A percentile compares a stretch with the other conserved stretches of the same genome.
Conservation (phyloP, 2,797 vertebrate species). For the Chrysolophus pictus region DNA sequence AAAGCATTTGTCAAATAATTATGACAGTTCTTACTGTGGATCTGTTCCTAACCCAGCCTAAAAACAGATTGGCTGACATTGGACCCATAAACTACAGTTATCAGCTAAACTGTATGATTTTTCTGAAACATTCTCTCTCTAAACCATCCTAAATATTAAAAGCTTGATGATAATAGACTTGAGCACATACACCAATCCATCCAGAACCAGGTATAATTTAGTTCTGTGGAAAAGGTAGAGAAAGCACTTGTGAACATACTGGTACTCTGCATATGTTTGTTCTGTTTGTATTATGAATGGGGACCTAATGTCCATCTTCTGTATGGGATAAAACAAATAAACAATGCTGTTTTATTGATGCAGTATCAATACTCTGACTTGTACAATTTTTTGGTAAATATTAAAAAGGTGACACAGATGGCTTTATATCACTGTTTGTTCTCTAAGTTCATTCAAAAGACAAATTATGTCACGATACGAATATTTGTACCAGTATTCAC, state of each 20-base stretch:
- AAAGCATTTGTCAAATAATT: conserved; percentile 12
- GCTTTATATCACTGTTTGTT: background rate
- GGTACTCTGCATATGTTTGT: background rate
- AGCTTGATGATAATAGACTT: background rate
- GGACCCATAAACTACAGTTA: background rate
- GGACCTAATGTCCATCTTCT: background rate
- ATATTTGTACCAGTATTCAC: background rate
- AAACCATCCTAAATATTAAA: conserved; percentile 5
- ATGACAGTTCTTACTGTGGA: background rate
- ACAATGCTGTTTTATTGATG: background rate
- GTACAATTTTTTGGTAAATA: background rate
- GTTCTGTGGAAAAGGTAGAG: background rate
- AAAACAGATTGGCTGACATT: background rate
- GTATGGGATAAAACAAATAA: background rate
- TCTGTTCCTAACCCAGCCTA: conserved; percentile 5
- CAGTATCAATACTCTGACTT: background rate
- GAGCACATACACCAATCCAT: background rate
- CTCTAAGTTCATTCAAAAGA: background rate
- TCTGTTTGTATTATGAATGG: background rate
- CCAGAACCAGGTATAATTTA: background rate
- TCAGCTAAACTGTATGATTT: background rate
- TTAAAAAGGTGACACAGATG: fast-evolving
- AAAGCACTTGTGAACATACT: background rate
- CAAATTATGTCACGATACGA: background rate
- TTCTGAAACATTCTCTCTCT: background rate